Evolutionary conservation across 2,113 vertebrate genomes (phyloP), one percentile per base, ranked within the genome.

Genomic region (Proteles cristata): DNA sequence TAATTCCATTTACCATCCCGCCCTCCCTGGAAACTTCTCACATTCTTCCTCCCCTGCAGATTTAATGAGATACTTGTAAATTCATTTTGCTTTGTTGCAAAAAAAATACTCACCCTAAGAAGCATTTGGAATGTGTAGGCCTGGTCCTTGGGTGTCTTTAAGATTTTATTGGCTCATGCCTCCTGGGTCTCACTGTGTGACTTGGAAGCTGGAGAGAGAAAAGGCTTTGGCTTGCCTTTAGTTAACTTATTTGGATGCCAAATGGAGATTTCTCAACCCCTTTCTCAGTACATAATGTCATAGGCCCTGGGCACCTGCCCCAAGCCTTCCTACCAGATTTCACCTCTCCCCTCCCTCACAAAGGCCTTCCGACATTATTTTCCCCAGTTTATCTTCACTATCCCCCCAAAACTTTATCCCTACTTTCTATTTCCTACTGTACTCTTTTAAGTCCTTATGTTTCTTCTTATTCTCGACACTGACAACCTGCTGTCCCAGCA

Each of bases 1-100:
- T 98, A 86, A 96, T 97, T 97, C 76, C 92, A 93, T 95, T 97
- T 95, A 93, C 92, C 69, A 94, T 94, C 35, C 45, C 11, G 76
- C 76, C 31, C 17, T 94, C 89, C 71, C 66, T 90, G 35, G 76
- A 80, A 96, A 94, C 50, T 96, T 96, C 93, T 63, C 81, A 68
- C 35, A 7, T 43, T 76, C 81, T 55, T 71, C 65, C 35, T 93
- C 77, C 68, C 82, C 86, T 80, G 43, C 35, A 85, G 81, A 93
- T 97, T 97, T 97, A 96, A 93, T 94, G 92, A 94, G 96, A 91
- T 93, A 88, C 77, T 93, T 96, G 15, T 58, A 93, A 96, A 97
- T 93, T 93, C 66, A 84, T 96, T 93, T 96, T 96, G 76, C 82
- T 96, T 85, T 94, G 76, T 85, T 88, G 86, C 82, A 96, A 92